Evolutionary conservation across 2,113 vertebrate genomes (phyloP), one percentile per base, ranked within the genome.

Genomic region (Vulpes lagopus): DNA sequence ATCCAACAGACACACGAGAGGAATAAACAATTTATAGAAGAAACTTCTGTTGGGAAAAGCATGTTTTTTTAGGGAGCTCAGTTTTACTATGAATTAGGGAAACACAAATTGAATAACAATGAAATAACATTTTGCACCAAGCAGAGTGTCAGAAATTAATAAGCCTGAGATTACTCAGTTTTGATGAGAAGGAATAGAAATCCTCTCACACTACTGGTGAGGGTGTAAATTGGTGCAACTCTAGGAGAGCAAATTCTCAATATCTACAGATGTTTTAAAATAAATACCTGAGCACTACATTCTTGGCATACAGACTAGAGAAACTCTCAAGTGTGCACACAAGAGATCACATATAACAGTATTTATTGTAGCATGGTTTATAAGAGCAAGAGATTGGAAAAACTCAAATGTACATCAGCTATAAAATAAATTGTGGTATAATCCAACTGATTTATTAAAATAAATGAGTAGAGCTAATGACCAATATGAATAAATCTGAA

Each of bases 381-480:
- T 32, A 83, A 86, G 65, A 90, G 19, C 17, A 83, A 30, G 27
- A 73, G 78, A 53, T 57, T 78, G 20, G 27, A 32, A 71, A 30
- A 92, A 69, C 27, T 22, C 25, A 53, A 78, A n/a, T 78, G 19
- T 43, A 38, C 65, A 73, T 43, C 49, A 59, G 3, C 12, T n/a
- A 4, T 62, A 91, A 88, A 79, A 71, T 57, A 64, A 79, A 81
- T 43, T 35, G 1, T 11, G 35, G 3, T 55, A 38, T 60, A 90
- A 93, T 64, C 76, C 43, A 76, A 32, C 53, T 30, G 32, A 2
- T 81, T 91, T 43, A 38, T 94, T 97, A 81, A 27, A 84, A 89
- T 43, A 86, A 55, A 87, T 67, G 49, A 94, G 30, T 30, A 19
- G 35, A 79, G 57, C 43, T 73, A 38, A 71, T 89, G 64, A 53